Evolutionary conservation across 2,113 vertebrate species (phyloP).

Genomic region (Chroicocephalus ridibundus): DNA sequence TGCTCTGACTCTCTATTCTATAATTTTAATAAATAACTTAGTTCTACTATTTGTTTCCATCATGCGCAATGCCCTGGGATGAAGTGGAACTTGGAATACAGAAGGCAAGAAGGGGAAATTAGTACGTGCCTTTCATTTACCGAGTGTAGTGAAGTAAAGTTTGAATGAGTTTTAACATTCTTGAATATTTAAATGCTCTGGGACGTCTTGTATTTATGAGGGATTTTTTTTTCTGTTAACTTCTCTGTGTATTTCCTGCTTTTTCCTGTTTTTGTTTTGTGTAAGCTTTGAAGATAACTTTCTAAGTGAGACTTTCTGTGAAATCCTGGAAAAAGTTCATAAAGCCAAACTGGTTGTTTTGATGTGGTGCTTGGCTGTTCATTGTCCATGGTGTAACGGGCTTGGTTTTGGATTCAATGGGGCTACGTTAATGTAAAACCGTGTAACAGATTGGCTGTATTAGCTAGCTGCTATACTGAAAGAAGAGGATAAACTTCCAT

Average conservation of each 20-base stretch:
- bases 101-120: neutral
- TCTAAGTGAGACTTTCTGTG: neutral
- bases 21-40: constrained; percentile 45
- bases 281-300: neutral
- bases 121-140: neutral
- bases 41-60: neutral
- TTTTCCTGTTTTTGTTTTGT: neutral
- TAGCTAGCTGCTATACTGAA: neutral
- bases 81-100: neutral
- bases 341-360: neutral
- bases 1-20: neutral
- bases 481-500: neutral
- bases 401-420: neutral
- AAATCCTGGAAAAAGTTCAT: neutral
- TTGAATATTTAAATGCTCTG: neutral
- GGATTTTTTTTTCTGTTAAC: neutral
- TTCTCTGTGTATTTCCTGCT: neutral
- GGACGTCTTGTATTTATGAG: neutral
- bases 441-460: neutral
- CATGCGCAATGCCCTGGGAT: neutral
- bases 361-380: neutral
- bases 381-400: fast-evolving
- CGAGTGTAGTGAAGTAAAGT: neutral
- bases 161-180: neutral
- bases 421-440: neutral